phyloP scores from a whole-genome alignment of 2,113 vertebrate genomes.

The Paracanthobrama guichenoti region DNA sequence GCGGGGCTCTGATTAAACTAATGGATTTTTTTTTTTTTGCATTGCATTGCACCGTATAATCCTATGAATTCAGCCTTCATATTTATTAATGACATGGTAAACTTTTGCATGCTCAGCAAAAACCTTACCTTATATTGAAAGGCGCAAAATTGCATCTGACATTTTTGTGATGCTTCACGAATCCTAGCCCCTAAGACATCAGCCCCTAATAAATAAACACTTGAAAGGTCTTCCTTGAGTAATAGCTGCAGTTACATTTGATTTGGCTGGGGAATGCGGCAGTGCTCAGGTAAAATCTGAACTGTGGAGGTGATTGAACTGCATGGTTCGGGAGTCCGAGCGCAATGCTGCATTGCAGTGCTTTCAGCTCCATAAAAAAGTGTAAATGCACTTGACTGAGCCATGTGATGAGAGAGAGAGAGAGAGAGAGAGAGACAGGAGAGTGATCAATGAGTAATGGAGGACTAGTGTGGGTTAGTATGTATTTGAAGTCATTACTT shows the following conservation, averaged over 20 bases:
- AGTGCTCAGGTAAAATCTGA: constrained; percentile 30
- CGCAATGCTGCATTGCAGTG: constrained; percentile 62
- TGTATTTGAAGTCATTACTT: background rate
- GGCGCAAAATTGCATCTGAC: background rate
- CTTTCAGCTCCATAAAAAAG: constrained; percentile 50
- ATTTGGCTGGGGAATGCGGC: constrained; percentile 21
- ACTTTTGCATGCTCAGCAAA: constrained; percentile 21
- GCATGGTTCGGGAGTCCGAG: constrained; percentile 32
- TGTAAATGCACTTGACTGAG: constrained; percentile 42
- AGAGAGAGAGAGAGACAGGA: constrained; percentile 7
- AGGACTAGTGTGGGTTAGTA: background rate
- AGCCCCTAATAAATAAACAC: background rate
- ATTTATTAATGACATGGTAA: background rate
- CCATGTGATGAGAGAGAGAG: constrained; percentile 2
- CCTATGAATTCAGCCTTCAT: background rate
- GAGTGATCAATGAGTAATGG: background rate
- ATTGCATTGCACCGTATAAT: background rate
- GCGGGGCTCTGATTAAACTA: background rate
- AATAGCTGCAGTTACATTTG: background rate
- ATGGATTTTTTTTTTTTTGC: background rate
- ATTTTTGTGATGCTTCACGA: background rate
- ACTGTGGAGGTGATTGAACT: constrained; percentile 27
- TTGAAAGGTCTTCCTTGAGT: constrained; percentile 7
- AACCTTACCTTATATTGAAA: background rate
- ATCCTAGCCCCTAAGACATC: background rate